Evolutionary conservation across 2,797 vertebrate species (phyloP), one percentile per base, ranked within the genome.

Genomic region (Ptychobarbus kaznakovi): DNA sequence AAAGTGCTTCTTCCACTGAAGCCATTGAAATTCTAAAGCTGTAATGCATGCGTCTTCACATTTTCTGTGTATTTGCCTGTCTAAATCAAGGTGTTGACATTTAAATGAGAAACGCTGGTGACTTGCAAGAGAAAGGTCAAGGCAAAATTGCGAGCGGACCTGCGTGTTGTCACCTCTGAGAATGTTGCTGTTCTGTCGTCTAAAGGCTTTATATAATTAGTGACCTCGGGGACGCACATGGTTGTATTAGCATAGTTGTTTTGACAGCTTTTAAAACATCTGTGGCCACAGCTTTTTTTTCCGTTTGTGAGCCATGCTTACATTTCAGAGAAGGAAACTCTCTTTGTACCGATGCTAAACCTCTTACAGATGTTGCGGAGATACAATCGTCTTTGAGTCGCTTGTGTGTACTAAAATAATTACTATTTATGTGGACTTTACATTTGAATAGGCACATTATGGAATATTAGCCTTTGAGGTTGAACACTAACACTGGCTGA

Each of bases 241-340:
- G 61, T 63, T 86, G 66, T 68, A 85, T 88, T 88, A 74, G 76
- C 81, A 82, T 84, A 66, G 38, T 28, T 87, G 83, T 88, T 88
- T 86, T 85, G 77, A 87, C 83, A 83, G 83, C 83, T 89, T 86
- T 87, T 83, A 85, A 80, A 82, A 86, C 83, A 84, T 80, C 82
- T 84, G 87, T 83, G 80, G 73, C 86, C 82, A 81, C 61, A 73
- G 46, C 9, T 28, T 49, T 83, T 87, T 83, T 84, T 87, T 53
- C n/a, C 10, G 6, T 80, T 25, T 73, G 75, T 70, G 12, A n/a
- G 46, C 68, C 53, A 25, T 63, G 72, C 73, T 78, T 53, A n/a
- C 11, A 32, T 72, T 44, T 84, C 49, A 77, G 46, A 70, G 49
- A 88, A 49, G 46, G 32, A 80, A 87, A 53, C 77, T 46, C 42